Conservation (phyloP, 1,140 invertebrate genomes). For the Phenacoccus solenopsis region DNA sequence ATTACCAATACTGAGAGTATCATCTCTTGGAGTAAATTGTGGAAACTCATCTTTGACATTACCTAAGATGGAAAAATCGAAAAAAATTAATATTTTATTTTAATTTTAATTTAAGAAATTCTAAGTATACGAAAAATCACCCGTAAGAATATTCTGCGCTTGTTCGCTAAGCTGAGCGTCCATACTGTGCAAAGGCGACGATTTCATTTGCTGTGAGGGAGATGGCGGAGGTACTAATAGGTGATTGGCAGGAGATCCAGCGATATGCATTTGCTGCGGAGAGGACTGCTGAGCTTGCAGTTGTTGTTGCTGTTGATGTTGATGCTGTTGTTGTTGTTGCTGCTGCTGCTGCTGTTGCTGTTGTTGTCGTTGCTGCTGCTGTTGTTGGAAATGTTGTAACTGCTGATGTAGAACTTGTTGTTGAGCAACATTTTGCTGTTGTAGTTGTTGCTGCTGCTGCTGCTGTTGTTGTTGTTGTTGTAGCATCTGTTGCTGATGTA, state of each 20-base stretch:
- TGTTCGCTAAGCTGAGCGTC: background rate
- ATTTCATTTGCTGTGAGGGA: slow-evolving; percentile 20
- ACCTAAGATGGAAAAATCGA: no score
- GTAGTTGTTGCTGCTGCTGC: slow-evolving; percentile 26
- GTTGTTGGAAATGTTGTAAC: slow-evolving; percentile 24
- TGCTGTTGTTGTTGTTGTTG: slow-evolving; percentile 23
- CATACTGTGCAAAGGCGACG: background rate
- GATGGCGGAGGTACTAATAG: background rate
- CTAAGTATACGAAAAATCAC: background rate
- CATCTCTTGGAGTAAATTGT: background rate
- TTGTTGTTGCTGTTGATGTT: slow-evolving; percentile 18
- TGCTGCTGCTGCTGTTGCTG: slow-evolving; percentile 21
- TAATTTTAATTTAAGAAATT: background rate
- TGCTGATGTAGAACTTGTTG: slow-evolving; percentile 22
- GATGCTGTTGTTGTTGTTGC: slow-evolving; percentile 18
- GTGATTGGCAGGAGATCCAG: background rate
- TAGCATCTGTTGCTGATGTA: background rate
- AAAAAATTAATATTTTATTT: background rate
- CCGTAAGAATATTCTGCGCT: background rate
- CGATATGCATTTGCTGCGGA: slow-evolving; percentile 25
- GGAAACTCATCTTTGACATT: slow-evolving; percentile 1
- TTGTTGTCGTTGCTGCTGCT: slow-evolving; percentile 26
- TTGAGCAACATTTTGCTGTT: slow-evolving; percentile 25
- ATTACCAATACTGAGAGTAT: background rate
- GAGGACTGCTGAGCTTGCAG: slow-evolving; percentile 23